Evolutionary conservation across 2,888 invertebrate genomes (phyloP), one percentile per base, ranked within the genome.

Genomic region (Andrena minutula): DNA sequence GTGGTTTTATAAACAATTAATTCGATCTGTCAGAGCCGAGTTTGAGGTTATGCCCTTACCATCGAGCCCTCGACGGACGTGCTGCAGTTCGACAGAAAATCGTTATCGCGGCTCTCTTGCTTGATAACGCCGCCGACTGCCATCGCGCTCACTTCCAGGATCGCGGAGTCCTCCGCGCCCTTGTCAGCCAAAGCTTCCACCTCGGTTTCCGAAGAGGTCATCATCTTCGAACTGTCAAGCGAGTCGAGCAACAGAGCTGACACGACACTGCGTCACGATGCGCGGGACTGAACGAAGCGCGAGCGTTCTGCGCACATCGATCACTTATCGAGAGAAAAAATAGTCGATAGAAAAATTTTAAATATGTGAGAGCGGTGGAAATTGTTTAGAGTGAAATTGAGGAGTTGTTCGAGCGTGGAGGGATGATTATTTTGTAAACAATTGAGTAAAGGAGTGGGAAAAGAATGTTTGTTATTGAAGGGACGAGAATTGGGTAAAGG

Each of bases 21-120:
- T 12, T 4, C 0, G 20, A 64, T 58, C 64, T 76, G 66, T 83
- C 76, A 75, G 74, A 75, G 2, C 1, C 41, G 1, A 7, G 12
- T 77, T 75, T 20, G 56, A 87, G 83, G 86, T 89, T 89, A 84
- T 86, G 53, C 76, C 72, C 91, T 91, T 79, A 93, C 94, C 82
- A 93, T 91, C 20, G 93, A 94, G 65, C 92, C 93, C 73, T 94
- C 94, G 51, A 93, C 85, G 58, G 93, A 93, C 26, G 92, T 93
- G 78, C 94, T 94, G 77, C 92, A 92, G 83, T 93, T 93, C 2
- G 93, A 93, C 8, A 92, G 82, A 85, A 91, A 92, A 83, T 93
- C 93, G n/a, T 85, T 82, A 64, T 93, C 93, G 26, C 90, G 91
- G 76, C 74, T 89, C 70, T 92, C 93, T 49, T 91, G 90, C 77